Evolutionary conservation across 2,797 vertebrate species (phyloP).

Genomic region (Alectoris magna): DNA sequence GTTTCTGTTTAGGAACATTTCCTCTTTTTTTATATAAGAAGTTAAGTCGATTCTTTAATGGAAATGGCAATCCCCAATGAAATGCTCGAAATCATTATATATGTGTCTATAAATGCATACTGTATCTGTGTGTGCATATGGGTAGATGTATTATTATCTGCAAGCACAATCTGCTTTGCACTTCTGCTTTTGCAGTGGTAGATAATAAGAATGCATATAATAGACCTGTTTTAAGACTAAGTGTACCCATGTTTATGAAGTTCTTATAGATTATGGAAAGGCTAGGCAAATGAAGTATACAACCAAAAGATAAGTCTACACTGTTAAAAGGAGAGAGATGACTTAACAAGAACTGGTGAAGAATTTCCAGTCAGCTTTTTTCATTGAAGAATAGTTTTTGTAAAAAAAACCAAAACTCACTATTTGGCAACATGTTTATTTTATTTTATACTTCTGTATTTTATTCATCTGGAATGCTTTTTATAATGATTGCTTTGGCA

Average conservation of each 20-base stretch:
- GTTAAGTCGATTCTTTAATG: background rate
- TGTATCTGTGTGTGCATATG: fast-evolving
- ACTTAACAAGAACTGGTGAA: background rate
- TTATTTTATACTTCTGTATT: background rate
- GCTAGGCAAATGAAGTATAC: background rate
- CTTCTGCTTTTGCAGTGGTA: background rate
- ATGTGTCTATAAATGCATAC: background rate
- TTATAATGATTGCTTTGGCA: too few species aligned
- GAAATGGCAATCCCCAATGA: background rate
- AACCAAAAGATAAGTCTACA: background rate
- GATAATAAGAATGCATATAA: background rate
- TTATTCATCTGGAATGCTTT: background rate
- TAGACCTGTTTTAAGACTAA: background rate
- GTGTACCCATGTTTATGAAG: background rate
- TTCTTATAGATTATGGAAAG: background rate
- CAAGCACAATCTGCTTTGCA: background rate
- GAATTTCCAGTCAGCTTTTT: background rate
- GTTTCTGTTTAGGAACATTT: background rate
- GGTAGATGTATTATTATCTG: background rate
- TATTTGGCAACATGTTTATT: background rate
- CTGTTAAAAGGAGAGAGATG: background rate
- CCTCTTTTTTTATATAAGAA: fast-evolving
- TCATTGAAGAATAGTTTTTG: background rate
- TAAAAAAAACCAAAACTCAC: too few species aligned
- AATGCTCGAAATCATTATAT: background rate